Percentiles rank a stretch among this genome's conserved stretches.
Evolutionary conservation across 2,113 vertebrate species (phyloP).

Genomic region (Bothrops jararaca): DNA sequence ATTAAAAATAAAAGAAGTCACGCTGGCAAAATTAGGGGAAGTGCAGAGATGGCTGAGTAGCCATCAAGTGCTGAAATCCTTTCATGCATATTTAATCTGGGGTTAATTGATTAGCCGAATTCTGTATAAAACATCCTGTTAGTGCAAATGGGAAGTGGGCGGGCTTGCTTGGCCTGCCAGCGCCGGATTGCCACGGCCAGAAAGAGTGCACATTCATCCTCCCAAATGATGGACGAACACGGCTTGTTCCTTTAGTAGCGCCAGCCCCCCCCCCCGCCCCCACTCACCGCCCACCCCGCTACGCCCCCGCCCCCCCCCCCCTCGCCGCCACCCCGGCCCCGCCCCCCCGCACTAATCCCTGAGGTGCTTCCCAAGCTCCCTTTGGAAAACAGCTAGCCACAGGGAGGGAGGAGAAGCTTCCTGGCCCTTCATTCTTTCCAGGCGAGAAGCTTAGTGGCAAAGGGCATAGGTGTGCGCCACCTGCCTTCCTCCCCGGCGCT

Average conservation of each 20-base stretch:
- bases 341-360: no score
- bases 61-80: neutral
- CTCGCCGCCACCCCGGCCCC: no score
- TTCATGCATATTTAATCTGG: neutral
- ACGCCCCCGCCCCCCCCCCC: no score
- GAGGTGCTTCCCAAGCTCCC: no score
- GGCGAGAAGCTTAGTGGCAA: no score
- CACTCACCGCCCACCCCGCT: no score
- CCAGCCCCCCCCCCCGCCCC: no score
- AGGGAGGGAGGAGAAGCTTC: no score
- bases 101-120: neutral
- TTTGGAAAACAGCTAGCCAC: no score
- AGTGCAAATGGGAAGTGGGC: neutral
- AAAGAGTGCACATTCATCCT: neutral
- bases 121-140: neutral
- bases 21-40: neutral
- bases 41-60: neutral
- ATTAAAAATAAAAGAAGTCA: neutral
- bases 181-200: neutral
- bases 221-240: neutral
- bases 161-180: rapidly evolving
- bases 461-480: no score
- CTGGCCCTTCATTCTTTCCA: no score
- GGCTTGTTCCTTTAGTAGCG: neutral
- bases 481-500: no score